These are phyloP conservation scores for Iguana delicatissima DNA, from an alignment of 2,797 vertebrate species.

Conservation along the genomic window DNA sequence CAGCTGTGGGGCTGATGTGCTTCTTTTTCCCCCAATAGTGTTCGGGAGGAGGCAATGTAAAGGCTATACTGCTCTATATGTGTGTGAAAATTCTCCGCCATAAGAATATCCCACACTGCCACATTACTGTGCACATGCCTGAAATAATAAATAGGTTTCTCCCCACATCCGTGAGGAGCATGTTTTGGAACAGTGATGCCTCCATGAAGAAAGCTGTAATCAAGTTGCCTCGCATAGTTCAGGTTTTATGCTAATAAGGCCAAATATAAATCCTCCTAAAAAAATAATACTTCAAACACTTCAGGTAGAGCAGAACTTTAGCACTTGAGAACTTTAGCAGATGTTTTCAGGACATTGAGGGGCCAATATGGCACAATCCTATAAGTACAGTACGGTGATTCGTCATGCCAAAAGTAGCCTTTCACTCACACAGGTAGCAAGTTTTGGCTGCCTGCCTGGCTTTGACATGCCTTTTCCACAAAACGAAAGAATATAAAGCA, in stretches of 20 bases:
- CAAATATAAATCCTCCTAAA: not conserved
- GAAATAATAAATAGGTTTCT: not conserved
- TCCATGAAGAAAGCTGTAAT: not conserved
- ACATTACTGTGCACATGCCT: too few relatives aligned
- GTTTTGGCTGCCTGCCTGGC: not conserved
- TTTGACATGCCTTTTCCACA: not conserved
- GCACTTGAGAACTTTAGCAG: not conserved
- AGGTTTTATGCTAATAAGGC: not conserved
- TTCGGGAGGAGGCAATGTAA: not conserved
- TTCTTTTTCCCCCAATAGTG: not conserved
- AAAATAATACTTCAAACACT: not conserved
- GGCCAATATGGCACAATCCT: not conserved
- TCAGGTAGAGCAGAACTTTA: not conserved
- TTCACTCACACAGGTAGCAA: not conserved
- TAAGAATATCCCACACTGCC: not conserved
- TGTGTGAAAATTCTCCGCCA: not conserved
- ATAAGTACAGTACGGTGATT: not conserved
- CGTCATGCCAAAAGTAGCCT: not conserved
- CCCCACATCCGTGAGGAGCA: not conserved
- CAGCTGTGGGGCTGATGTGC: not conserved
- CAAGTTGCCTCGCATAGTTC: not conserved
- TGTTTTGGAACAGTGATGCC: not conserved
- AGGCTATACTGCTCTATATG: not conserved
- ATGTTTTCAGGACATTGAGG: not conserved
- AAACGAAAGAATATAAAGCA: not conserved